Evolutionary conservation across 2,888 invertebrate species (phyloP), one percentile per base, ranked within the genome.

Genomic region (Campoplex nolae): DNA sequence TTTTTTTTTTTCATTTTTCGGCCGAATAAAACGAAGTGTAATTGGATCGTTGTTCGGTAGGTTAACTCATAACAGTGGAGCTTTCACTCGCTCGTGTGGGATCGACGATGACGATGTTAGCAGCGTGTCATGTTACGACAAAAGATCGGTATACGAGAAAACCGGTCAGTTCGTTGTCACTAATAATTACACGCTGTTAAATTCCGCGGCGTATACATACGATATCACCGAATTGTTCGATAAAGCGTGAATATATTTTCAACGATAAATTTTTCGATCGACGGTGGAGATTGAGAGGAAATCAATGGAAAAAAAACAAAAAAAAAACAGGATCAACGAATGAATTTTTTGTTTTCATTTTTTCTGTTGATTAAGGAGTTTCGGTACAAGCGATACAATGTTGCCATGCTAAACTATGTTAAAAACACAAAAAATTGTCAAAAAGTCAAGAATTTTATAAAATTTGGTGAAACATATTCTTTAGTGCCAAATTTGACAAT

Each of bases 111-210:
- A 79, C 79, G 70, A 79, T 58, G 32, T 70, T 45, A 68, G 48
- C 32, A 74, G 54, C 68, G 80, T 79, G 79, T 80, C 81, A 67
- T 28, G 80, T 85, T 85, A 85, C 80, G 80, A 73, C 77, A 77
- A 81, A 62, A 56, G 48, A 32, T 38, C 73, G 2, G 38, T 28
- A 11, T 38, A 16, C 80, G 48, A 48, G 67, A 48, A 78, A 78
- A 74, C 81, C 77, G 77, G 81, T 68, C 81, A 58, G 38, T 78
- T 74, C 68, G 54, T 32, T 82, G 85, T 85, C 85, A 82, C 77
- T 58, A 62, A 85, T 85, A 81, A 81, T 81, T 74, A 74, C 54
- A 74, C 67, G 67, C 62, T 54, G 42, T 70, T 67, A 9, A 65
- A 71, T 38, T 58, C 48, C 58, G 48, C 32, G 51, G 28, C 51